These are phyloP conservation scores for Betta splendens DNA, from an alignment of 2,797 vertebrate genomes.

Conservation along the genomic window DNA sequence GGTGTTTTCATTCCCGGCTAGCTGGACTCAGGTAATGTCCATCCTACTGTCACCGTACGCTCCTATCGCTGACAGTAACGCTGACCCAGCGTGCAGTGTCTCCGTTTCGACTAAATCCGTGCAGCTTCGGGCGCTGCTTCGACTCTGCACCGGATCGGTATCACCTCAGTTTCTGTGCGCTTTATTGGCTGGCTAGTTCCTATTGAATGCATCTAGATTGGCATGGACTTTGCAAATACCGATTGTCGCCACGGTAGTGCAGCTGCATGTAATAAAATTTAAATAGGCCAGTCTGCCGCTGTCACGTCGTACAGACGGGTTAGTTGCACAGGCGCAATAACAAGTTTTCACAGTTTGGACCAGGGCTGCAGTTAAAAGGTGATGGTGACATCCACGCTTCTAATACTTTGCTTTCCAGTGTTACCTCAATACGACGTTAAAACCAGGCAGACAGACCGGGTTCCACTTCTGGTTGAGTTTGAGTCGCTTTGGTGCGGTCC, in stretches of 20 bases:
- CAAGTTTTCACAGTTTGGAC: background rate
- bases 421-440: too few relatives aligned
- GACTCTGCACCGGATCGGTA: slow-evolving; percentile 11
- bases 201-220: background rate
- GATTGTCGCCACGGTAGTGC: background rate
- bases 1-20: background rate
- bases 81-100: slow-evolving; percentile 2
- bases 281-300: slow-evolving; percentile 17
- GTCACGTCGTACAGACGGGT: slow-evolving; percentile 23
- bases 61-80: background rate
- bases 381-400: too few relatives aligned
- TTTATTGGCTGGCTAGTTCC: background rate
- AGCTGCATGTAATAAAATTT: background rate
- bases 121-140: slow-evolving; percentile 25
- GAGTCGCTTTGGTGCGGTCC: too few relatives aligned
- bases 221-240: background rate
- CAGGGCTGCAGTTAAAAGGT: too few relatives aligned
- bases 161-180: background rate
- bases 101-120: slow-evolving; percentile 7
- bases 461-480: too few relatives aligned
- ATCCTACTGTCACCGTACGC: background rate
- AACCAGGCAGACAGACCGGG: too few relatives aligned
- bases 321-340: slow-evolving; percentile 29
- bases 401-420: too few relatives aligned
- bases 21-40: background rate